These are phyloP conservation scores for Polydrusus tereticollis DNA, from an alignment of 2,888 invertebrate species.

Conservation along the genomic window DNA sequence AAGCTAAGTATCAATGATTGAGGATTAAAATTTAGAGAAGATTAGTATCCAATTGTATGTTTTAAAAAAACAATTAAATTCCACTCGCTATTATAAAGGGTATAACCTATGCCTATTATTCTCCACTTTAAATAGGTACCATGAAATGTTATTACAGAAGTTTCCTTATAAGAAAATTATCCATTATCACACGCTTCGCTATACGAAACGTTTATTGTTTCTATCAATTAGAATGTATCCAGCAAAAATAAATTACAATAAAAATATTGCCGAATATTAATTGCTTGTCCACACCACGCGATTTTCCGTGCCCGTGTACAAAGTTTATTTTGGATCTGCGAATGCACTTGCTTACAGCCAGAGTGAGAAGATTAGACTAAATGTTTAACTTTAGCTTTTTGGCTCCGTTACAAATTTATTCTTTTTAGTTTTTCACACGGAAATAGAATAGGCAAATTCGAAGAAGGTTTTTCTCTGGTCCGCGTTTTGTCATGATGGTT, in stretches of 20 bases:
- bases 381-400: slow-evolving; percentile 48
- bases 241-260: neutral
- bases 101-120: neutral
- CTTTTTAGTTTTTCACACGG: slow-evolving; percentile 47
- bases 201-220: neutral
- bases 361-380: slow-evolving; percentile 45
- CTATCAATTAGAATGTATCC: neutral
- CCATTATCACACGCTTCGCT: neutral
- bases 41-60: no score
- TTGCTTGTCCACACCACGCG: slow-evolving; percentile 9
- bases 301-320: slow-evolving; percentile 9
- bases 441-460: slow-evolving; percentile 46
- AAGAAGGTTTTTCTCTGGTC: slow-evolving; percentile 37
- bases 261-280: neutral
- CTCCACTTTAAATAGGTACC: neutral
- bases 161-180: neutral
- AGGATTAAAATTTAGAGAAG: no score
- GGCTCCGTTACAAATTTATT: slow-evolving; percentile 43
- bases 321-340: slow-evolving; percentile 27
- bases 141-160: neutral
- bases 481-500: slow-evolving; percentile 1
- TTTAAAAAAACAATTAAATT: no score
- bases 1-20: no score
- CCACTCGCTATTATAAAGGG: no score
- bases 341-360: slow-evolving; percentile 39